These are phyloP conservation scores for Poecile atricapillus DNA, from an alignment of 2,113 vertebrate species.

Conservation along the genomic window DNA sequence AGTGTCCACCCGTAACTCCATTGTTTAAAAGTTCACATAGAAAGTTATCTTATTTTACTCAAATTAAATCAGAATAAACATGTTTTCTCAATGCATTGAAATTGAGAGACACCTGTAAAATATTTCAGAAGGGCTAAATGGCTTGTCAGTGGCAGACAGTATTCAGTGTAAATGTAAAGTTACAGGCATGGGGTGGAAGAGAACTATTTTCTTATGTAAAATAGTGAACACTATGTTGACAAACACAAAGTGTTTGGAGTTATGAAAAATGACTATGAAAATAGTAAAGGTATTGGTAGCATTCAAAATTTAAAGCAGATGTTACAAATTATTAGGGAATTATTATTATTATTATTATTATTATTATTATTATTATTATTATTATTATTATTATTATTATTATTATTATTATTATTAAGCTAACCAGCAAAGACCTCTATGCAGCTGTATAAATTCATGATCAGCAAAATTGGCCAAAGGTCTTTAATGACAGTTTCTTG, in stretches of 20 bases:
- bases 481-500: background rate
- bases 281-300: background rate
- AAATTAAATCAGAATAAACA: background rate
- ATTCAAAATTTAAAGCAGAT: background rate
- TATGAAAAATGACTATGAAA: background rate
- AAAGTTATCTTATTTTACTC: background rate
- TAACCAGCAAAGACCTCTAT: background rate
- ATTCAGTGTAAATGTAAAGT: background rate
- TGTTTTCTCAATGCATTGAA: background rate
- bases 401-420: too few species aligned
- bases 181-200: background rate
- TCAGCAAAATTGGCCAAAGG: background rate
- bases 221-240: background rate
- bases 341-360: too few species aligned
- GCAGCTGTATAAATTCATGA: background rate
- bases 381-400: too few species aligned
- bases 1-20: background rate
- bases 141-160: background rate
- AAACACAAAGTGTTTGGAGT: background rate
- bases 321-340: background rate
- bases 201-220: background rate
- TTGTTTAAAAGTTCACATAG: background rate
- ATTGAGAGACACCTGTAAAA: background rate
- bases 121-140: background rate
- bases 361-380: too few species aligned